Evolutionary conservation across 2,888 invertebrate species (phyloP).

Genomic region (Crocallis elinguaria): DNA sequence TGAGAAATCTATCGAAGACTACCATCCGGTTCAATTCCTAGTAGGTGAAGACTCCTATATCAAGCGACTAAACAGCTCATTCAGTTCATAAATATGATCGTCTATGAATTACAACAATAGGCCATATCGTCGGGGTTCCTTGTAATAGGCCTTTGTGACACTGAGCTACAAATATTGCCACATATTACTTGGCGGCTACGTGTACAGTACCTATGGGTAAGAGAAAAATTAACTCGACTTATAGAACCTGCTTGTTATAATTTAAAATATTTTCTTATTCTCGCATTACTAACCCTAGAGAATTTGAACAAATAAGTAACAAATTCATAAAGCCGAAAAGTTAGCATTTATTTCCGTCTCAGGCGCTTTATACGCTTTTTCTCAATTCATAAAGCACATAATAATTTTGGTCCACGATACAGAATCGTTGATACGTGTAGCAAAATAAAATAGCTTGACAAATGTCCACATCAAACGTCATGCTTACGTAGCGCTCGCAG

Average conservation of each 20-base stretch:
- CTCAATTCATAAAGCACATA: background rate
- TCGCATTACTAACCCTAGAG: too few species aligned
- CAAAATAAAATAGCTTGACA: slow-evolving; percentile 6
- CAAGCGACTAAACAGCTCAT: slow-evolving; percentile 66
- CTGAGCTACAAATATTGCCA: slow-evolving; percentile 46
- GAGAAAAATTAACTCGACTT: background rate
- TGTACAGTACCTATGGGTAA: background rate
- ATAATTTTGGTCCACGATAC: slow-evolving; percentile 10
- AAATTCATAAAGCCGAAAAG: background rate
- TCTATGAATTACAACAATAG: slow-evolving; percentile 76
- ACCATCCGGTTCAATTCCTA: slow-evolving; percentile 55
- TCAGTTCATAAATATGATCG: slow-evolving; percentile 61
- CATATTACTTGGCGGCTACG: slow-evolving; percentile 1
- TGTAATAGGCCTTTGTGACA: slow-evolving; percentile 77
- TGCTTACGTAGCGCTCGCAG: slow-evolving; percentile 2
- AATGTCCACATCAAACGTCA: slow-evolving; percentile 12
- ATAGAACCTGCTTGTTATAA: background rate
- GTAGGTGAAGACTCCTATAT: slow-evolving; percentile 60
- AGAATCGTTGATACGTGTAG: background rate
- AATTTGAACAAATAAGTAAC: background rate
- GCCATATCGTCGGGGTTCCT: slow-evolving; percentile 57
- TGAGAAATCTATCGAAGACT: slow-evolving; percentile 25
- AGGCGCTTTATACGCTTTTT: background rate
- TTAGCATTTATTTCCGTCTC: background rate
- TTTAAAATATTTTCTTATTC: too few species aligned